Percentiles rank a stretch among this genome's conserved stretches.
phyloP scores from a whole-genome alignment of 2,888 invertebrate genomes.

The Dryocosmus kuriphilus region DNA sequence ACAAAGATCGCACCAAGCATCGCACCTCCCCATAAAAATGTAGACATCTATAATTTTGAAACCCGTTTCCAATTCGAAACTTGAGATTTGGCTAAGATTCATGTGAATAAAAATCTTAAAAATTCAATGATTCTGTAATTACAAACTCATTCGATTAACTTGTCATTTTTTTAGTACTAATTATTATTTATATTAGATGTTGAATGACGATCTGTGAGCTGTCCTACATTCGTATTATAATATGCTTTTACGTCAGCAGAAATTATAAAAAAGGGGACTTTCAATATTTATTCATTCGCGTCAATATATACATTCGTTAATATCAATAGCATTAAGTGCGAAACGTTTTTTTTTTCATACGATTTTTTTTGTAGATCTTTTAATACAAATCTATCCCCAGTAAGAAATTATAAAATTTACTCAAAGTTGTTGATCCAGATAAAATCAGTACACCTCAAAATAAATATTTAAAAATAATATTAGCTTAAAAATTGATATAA shows the following conservation, averaged over 20 bases:
- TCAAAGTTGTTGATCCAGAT: too few species aligned
- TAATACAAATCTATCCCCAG: too few species aligned
- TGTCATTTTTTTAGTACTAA: background rate
- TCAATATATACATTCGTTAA: too few species aligned
- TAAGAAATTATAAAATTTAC: too few species aligned
- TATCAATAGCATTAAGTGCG: too few species aligned
- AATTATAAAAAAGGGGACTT: background rate
- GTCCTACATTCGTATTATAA: conserved; percentile 6
- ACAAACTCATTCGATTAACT: too few species aligned
- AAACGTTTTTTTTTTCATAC: too few species aligned
- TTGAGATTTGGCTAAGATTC: background rate
- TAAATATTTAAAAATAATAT: too few species aligned
- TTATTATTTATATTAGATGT: background rate
- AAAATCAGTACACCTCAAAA: too few species aligned
- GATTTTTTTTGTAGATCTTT: too few species aligned
- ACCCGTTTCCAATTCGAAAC: background rate
- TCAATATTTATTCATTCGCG: background rate
- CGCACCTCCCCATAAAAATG: background rate
- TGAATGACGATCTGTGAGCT: background rate
- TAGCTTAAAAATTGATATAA: too few species aligned
- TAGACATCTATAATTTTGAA: background rate
- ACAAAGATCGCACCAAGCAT: background rate
- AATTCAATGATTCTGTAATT: background rate
- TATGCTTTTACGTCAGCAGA: background rate
- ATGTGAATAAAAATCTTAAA: background rate